These are phyloP conservation scores for Lethenteron camtschaticum DNA, from an alignment of 2,113 vertebrate species.

Conservation along the genomic window DNA sequence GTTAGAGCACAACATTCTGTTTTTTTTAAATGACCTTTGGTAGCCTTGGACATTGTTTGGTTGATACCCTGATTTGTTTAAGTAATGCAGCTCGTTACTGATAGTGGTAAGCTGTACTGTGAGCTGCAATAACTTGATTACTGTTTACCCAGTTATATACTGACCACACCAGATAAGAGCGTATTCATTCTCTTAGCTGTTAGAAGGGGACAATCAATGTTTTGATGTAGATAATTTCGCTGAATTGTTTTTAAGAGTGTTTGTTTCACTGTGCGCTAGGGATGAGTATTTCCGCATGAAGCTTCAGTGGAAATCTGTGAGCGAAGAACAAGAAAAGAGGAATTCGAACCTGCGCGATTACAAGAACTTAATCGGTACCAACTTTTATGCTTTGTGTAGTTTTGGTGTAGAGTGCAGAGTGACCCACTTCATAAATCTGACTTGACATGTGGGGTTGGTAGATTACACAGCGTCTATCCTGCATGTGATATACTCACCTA, in stretches of 20 bases:
- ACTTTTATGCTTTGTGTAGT: no score
- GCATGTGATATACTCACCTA: no score
- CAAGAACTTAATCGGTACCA: constrained; percentile 70
- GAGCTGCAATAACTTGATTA: constrained; percentile 8
- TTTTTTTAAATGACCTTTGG: no score
- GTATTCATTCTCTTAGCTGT: background rate
- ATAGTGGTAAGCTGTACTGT: background rate
- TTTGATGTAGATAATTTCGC: background rate
- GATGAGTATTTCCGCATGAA: constrained; percentile 97
- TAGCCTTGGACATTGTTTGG: no score
- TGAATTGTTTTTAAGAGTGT: background rate
- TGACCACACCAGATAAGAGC: background rate
- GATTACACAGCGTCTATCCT: no score
- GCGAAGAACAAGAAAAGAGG: constrained; percentile 73
- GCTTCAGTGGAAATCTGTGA: constrained; percentile 89
- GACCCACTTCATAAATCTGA: no score
- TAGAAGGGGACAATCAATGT: background rate
- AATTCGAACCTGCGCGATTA: constrained; percentile 78
- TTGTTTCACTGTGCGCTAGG: constrained; percentile 19
- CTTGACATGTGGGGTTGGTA: no score
- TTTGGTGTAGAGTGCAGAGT: no score
- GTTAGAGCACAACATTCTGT: no score
- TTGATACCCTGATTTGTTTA: background rate
- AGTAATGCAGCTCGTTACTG: background rate
- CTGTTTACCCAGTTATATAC: constrained; percentile 8